A percentile compares a stretch with the other conserved stretches of the same genome.
Evolutionary conservation across 2,113 vertebrate genomes (phyloP).

Genomic region (Pica pica): DNA sequence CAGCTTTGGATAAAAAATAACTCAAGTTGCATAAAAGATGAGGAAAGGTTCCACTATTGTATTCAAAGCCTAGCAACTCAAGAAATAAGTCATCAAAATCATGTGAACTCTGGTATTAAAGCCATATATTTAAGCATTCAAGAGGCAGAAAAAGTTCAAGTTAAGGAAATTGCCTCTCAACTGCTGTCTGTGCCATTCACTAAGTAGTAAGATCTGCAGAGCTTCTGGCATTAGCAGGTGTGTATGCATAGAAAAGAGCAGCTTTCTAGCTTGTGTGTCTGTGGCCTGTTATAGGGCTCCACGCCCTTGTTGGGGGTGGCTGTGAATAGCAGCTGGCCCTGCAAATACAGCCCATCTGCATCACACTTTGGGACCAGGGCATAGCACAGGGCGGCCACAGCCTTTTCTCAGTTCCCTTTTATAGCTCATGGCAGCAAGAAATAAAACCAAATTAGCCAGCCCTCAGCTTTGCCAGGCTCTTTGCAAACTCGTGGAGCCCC

Average conservation of each 20-base stretch:
- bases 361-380: rapidly evolving
- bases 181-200: neutral
- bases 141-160: neutral
- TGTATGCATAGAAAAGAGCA: neutral
- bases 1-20: neutral
- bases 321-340: neutral
- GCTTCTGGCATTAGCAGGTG: neutral
- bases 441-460: neutral
- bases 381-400: rapidly evolving
- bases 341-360: neutral
- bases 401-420: neutral
- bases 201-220: neutral
- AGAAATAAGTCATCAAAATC: neutral
- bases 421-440: neutral
- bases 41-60: neutral
- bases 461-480: neutral
- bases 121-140: neutral
- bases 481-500: neutral
- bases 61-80: neutral
- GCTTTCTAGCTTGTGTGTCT: neutral
- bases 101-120: neutral
- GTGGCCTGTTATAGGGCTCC: neutral
- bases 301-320: neutral
- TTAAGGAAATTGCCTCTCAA: neutral
- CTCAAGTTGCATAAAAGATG: neutral